Conservation (phyloP, 2,888 invertebrate species). For the Synergus itoensis region DNA sequence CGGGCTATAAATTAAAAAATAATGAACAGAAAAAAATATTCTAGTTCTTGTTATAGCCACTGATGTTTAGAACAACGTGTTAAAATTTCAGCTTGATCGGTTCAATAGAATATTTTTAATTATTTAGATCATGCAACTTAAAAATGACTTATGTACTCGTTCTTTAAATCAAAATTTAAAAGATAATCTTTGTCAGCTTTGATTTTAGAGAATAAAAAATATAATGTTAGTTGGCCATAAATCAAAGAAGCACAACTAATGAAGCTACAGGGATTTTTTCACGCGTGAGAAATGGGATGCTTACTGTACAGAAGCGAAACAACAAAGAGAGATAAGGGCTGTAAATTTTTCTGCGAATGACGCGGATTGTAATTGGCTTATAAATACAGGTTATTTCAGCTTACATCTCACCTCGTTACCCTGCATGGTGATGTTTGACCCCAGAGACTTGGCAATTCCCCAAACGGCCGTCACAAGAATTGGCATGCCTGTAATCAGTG, state of each 20-base stretch:
- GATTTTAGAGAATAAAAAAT: background rate
- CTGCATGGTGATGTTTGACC: conserved; percentile 55
- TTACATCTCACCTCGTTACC: conserved; percentile 65
- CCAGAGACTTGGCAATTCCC: conserved; percentile 79
- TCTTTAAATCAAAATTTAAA: no score
- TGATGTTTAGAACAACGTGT: no score
- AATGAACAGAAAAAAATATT: no score
- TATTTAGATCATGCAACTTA: no score
- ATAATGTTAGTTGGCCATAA: background rate
- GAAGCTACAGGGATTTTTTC: background rate
- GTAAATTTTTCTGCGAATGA: conserved; percentile 6
- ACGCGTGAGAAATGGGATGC: background rate
- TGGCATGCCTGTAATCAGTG: conserved; percentile 80
- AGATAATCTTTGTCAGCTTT: background rate
- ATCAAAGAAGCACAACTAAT: background rate
- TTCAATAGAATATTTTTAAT: no score
- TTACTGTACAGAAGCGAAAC: background rate
- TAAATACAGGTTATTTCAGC: conserved; percentile 8
- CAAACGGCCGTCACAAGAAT: conserved; percentile 80
- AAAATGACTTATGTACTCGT: no score
- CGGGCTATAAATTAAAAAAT: no score
- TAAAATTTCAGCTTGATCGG: no score
- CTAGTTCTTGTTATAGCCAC: no score
- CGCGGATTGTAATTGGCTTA: conserved; percentile 28
- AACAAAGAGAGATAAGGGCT: conserved; percentile 9